Evolutionary conservation across 2,797 vertebrate species (phyloP), one percentile per base, ranked within the genome.

Genomic region (Hydrolagus colliei): DNA sequence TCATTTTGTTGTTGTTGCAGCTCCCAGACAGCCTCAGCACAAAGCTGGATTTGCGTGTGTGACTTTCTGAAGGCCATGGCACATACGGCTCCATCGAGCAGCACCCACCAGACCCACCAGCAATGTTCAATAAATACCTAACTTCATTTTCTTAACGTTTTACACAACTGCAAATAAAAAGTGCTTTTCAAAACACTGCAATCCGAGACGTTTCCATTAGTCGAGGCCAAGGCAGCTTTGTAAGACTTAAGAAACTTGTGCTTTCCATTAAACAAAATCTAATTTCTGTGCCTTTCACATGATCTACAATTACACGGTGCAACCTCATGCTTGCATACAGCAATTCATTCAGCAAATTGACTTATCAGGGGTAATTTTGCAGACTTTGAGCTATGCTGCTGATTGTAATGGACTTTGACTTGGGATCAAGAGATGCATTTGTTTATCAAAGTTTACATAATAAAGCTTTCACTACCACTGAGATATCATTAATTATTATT

Each of bases 371-470:
- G 63, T 67, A 67, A 65, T 18, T 82, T 82, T 82, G 67, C 13
- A 63, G n/a, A 65, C 5, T 14, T 13, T 35, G 27, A 9, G 14
- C 7, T 82, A 20, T 82, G 12, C 14, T 82, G 7, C 16, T 82
- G 13, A 65, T 35, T 65, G 41, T 52, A 68, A 67, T 67, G 32
- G 61, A 80, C 63, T 27, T 67, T 32, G 22, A 35, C 35, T 62
- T 35, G 27, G 35, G 22, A 63, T 52, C 41, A 52, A 52, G 41
- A 52, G 41, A 52, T 3, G 12, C 61, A 18, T 77, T 77, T 63
- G 16, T 71, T 68, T 68, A 82, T 84, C 65, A 84, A 27, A 11
- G 35, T 71, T 41, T 71, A 71, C 32, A 84, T 68, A 65, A 82
- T 32, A 82, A 35, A 84, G 6, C 0, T 82, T 20, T 68, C 67